Conservation (phyloP, 2,113 vertebrate genomes). For the Henicopernis longicauda region DNA sequence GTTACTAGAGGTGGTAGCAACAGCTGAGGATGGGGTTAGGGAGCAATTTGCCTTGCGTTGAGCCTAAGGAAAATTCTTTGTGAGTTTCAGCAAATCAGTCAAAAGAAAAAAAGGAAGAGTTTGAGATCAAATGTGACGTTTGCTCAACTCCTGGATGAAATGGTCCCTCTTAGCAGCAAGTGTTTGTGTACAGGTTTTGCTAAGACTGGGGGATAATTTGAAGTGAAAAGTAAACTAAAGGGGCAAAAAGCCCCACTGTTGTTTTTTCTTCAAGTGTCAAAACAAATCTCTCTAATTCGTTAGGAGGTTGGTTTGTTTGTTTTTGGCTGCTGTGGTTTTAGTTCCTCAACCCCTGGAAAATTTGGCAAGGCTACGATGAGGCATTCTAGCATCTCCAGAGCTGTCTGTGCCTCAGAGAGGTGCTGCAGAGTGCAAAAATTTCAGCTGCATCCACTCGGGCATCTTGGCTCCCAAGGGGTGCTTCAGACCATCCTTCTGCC, state of each 20-base stretch:
- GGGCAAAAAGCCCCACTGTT: not conserved
- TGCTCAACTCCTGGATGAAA: not conserved
- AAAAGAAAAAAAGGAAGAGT: not conserved
- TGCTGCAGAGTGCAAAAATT: too few species aligned
- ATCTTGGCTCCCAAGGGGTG: not conserved
- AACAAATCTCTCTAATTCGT: not conserved
- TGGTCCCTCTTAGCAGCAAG: conserved; percentile 13
- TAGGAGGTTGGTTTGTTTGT: not conserved
- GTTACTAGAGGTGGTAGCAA: not conserved
- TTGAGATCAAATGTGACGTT: conserved; percentile 4
- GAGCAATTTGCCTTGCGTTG: not conserved
- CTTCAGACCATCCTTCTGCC: not conserved
- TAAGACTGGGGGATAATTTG: conserved; percentile 10
- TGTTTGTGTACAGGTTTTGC: not conserved
- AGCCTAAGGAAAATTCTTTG: not conserved
- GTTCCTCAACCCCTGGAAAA: not conserved
- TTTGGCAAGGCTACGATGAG: not conserved
- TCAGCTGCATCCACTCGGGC: not conserved
- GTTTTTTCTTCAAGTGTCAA: not conserved
- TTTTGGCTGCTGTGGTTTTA: not conserved
- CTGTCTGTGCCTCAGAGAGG: not conserved
- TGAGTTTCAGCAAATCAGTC: not conserved
- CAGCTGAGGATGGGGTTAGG: not conserved
- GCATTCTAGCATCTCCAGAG: not conserved
- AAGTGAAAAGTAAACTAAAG: conserved; percentile 43